These are phyloP conservation scores for Brachycybe producta DNA, from an alignment of 2,888 invertebrate genomes.

Conservation along the genomic window DNA sequence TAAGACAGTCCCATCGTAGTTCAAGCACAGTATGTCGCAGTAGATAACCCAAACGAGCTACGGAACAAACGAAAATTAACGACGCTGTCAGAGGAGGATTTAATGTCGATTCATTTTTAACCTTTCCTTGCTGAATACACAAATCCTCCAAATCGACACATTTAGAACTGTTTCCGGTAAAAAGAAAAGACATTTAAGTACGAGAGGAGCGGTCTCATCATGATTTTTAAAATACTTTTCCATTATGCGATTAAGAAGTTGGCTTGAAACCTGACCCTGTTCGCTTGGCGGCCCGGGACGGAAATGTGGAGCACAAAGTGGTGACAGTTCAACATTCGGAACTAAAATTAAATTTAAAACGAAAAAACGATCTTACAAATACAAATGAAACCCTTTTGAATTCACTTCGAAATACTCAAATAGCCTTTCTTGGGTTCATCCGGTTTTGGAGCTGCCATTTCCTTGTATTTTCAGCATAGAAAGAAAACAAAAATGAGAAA, in stretches of 20 bases:
- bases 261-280: slow-evolving; percentile 61
- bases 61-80: slow-evolving; percentile 11
- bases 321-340: slow-evolving; percentile 68
- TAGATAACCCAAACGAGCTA: slow-evolving; percentile 69
- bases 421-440: slow-evolving; percentile 54
- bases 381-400: background rate
- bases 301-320: slow-evolving; percentile 63
- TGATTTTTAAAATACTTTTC: slow-evolving; percentile 51
- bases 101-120: background rate
- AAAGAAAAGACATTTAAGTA: background rate
- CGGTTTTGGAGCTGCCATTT: slow-evolving; percentile 57
- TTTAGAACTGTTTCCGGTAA: slow-evolving; percentile 16
- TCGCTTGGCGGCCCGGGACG: slow-evolving; percentile 66
- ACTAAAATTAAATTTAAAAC: slow-evolving; percentile 45
- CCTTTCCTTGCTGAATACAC: slow-evolving; percentile 23
- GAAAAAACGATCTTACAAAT: background rate
- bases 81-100: background rate
- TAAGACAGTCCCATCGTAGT: slow-evolving; percentile 69
- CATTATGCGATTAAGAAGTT: slow-evolving; percentile 55
- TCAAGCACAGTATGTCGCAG: slow-evolving; percentile 68
- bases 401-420: slow-evolving; percentile 26
- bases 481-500: slow-evolving; percentile 1
- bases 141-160: slow-evolving; percentile 22
- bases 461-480: slow-evolving; percentile 43
- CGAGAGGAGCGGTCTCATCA: slow-evolving; percentile 30